phyloP scores from a whole-genome alignment of 2,113 vertebrate species.

The Hippocampus guttulatus region DNA sequence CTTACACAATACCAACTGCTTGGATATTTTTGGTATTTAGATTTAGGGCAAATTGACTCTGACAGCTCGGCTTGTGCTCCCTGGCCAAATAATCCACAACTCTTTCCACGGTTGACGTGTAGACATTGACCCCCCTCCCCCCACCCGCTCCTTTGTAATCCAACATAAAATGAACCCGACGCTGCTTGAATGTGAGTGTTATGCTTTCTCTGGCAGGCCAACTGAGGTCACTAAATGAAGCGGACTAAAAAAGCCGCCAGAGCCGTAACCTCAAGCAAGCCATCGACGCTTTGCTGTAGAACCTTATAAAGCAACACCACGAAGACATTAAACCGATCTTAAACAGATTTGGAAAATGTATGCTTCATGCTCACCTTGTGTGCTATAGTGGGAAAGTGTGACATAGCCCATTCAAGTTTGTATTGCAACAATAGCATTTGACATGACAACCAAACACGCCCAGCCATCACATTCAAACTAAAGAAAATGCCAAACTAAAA shows the following conservation, averaged over 20 bases:
- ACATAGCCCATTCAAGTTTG: no score
- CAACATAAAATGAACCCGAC: constrained; percentile 50
- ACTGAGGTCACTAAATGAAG: constrained; percentile 23
- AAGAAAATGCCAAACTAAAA: no score
- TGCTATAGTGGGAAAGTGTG: no score
- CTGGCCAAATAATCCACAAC: constrained; percentile 46
- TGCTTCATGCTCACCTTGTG: no score
- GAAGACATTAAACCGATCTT: not conserved
- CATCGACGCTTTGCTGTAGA: constrained; percentile 4
- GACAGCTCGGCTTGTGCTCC: constrained; percentile 38
- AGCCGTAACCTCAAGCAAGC: constrained; percentile 28
- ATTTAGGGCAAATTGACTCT: constrained; percentile 50
- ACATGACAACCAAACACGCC: no score
- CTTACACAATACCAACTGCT: constrained; percentile 8
- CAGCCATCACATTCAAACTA: no score
- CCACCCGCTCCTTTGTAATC: constrained; percentile 43
- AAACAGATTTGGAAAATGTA: not conserved
- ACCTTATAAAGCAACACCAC: not conserved
- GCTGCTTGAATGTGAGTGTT: constrained; percentile 52
- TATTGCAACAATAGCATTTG: no score
- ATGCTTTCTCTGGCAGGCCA: constrained; percentile 50
- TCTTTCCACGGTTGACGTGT: not conserved
- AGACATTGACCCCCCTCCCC: not conserved
- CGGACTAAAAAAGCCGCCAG: constrained; percentile 18
- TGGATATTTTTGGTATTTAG: constrained; percentile 38